Base-by-base conservation (phyloP, 2,888 invertebrate species). In the Sthenelais limicola region DNA sequence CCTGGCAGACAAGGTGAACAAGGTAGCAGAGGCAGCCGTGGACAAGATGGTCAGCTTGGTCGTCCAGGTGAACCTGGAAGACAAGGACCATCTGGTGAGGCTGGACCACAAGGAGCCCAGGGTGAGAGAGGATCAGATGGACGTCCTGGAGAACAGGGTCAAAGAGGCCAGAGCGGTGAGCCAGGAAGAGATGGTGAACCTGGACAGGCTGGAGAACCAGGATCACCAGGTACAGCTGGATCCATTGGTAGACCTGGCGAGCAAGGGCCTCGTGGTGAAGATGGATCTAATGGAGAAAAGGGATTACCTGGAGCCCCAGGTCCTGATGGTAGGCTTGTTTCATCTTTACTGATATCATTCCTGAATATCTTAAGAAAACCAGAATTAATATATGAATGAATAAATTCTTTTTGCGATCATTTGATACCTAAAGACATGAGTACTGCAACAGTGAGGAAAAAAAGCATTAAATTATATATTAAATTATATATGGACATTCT, bases 71-170 rank as follows among this genome's bases (percentile, higher is more conserved):
- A 47, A 47, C 38, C 62, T 1, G 71, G 38, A 7, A 32, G 62
- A 7, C 30, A 48, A 24, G 38, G 51, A 33, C 35, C 72, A 9
- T 38, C 66, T 68, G 74, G 80, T n/a, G 67, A 68, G 30, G 33
- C 30, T 49, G 79, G 80, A n/a, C 52, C 71, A 21, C 12, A 62
- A 21, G 79, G 80, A 26, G 28, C 54, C 18, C 21, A 28, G 24
- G 79, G 79, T 12, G 24, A 21, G 43, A 75, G 67, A 15, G 79
- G 79, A 66, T 33, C 54, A 21, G 18, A 58, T 24, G 79, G 79
- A 47, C 26, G 21, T 28, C 67, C 68, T n/a, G 77, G 77, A 43
- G 62, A 62, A 15, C 38, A 38, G 30, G 71, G 71, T 9, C 62
- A 28, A 3, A 21, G 49, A 26, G 77, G 76, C 48, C 24, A 43